Percentiles rank a stretch among this genome's conserved stretches.
Evolutionary conservation across 2,113 vertebrate genomes (phyloP).

Genomic region (Ifrita kowaldi): DNA sequence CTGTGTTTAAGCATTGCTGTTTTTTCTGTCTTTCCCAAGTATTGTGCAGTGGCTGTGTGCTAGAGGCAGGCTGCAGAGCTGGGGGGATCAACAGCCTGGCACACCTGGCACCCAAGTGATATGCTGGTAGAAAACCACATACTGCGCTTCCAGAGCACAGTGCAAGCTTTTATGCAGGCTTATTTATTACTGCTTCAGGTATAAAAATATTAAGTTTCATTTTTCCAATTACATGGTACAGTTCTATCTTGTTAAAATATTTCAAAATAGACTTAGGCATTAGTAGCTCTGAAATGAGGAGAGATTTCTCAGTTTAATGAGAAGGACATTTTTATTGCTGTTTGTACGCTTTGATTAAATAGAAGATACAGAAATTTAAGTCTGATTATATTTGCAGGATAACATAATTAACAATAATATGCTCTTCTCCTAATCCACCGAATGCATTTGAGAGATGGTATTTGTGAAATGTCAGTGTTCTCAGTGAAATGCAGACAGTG

Average conservation of each 20-base stretch:
- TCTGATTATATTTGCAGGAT: constrained; percentile 40
- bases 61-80: background rate
- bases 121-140: background rate
- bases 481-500: background rate
- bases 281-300: background rate
- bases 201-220: background rate
- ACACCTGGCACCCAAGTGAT: background rate
- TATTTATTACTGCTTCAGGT: background rate
- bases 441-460: background rate
- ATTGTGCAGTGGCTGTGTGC: background rate
- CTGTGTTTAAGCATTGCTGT: background rate
- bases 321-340: constrained; percentile 18
- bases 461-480: background rate
- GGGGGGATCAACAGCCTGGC: background rate
- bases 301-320: background rate
- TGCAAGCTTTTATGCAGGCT: background rate
- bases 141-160: background rate
- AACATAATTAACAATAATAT: constrained; percentile 55
- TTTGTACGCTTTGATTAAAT: constrained; percentile 53
- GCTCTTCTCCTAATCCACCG: background rate
- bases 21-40: background rate
- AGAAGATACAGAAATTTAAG: constrained; percentile 29
- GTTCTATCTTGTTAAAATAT: background rate
- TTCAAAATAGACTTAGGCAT: background rate
- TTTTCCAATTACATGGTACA: background rate